Evolutionary conservation across 2,113 vertebrate genomes (phyloP).

Genomic region (Capreolus pygargus): DNA sequence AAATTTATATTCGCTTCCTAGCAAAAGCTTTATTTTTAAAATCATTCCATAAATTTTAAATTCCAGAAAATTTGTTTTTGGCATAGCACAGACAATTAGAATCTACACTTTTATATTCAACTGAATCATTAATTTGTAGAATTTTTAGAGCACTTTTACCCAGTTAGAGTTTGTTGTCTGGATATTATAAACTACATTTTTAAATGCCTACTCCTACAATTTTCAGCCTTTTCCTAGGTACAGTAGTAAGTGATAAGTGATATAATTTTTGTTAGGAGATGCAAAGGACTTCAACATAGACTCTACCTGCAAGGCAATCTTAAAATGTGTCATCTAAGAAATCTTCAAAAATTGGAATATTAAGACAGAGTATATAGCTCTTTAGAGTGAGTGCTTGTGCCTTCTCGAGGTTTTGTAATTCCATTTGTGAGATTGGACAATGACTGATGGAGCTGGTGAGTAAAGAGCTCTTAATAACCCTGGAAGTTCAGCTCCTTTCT

Average conservation of each 20-base stretch:
- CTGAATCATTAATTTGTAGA: neutral
- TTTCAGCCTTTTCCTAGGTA: neutral
- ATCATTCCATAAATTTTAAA: neutral
- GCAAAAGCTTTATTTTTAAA: neutral
- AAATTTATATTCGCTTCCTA: neutral
- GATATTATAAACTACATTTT: neutral
- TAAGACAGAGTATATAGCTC: slow-evolving; percentile 25
- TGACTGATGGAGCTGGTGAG: slow-evolving; percentile 44
- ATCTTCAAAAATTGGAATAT: slow-evolving; percentile 39
- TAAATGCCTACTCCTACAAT: neutral
- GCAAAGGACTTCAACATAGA: neutral
- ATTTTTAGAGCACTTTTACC: neutral
- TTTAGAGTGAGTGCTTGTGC: slow-evolving; percentile 35
- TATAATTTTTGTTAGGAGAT: slow-evolving; percentile 19
- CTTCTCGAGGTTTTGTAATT: slow-evolving; percentile 32
- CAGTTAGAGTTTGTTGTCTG: neutral
- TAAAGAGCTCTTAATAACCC: slow-evolving; percentile 29
- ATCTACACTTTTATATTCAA: neutral
- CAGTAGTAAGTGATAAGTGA: neutral
- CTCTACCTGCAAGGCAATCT: neutral
- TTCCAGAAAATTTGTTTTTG: neutral
- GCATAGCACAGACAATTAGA: neutral
- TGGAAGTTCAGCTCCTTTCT: slow-evolving; percentile 28
- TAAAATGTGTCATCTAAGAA: slow-evolving; percentile 47
- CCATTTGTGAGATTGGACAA: slow-evolving; percentile 65